Evolutionary conservation across 2,797 vertebrate genomes (phyloP).

Genomic region (Triplophysa bombifrons): DNA sequence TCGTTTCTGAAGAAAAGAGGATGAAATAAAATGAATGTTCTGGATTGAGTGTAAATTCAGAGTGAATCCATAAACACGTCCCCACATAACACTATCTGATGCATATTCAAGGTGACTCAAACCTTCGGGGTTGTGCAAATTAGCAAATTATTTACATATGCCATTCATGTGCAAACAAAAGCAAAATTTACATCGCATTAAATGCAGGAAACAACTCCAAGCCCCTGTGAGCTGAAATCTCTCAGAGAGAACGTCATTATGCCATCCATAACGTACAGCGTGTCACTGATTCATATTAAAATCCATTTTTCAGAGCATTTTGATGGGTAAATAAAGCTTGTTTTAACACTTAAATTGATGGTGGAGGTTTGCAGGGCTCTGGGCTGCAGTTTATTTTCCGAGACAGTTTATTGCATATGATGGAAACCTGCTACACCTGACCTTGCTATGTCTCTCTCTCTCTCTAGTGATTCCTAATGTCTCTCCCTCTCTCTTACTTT

Average conservation of each 20-base stretch:
- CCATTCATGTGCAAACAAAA: conserved; percentile 44
- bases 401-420: conserved; percentile 42
- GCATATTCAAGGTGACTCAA: conserved; percentile 38
- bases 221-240: conserved; percentile 25
- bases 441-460: conserved; percentile 7
- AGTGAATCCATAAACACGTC: conserved; percentile 41
- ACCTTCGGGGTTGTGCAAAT: conserved; percentile 39
- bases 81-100: conserved; percentile 24
- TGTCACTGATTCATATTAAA: conserved; percentile 27
- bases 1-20: background rate
- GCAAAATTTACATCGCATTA: conserved; percentile 38
- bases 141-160: conserved; percentile 48
- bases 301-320: conserved; percentile 38
- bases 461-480: background rate
- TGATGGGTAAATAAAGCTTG: conserved; percentile 37
- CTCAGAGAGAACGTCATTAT: background rate
- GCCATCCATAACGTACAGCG: background rate
- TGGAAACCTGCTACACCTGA: conserved; percentile 32
- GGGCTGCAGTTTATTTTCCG: conserved; percentile 27
- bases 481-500: conserved; percentile 1
- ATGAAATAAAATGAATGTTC: background rate
- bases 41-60: background rate
- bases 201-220: conserved; percentile 24
- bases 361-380: conserved; percentile 26
- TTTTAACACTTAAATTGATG: conserved; percentile 27